These are phyloP conservation scores for Lithophane semibrunnea DNA, from an alignment of 2,888 invertebrate species.

Conservation along the genomic window DNA sequence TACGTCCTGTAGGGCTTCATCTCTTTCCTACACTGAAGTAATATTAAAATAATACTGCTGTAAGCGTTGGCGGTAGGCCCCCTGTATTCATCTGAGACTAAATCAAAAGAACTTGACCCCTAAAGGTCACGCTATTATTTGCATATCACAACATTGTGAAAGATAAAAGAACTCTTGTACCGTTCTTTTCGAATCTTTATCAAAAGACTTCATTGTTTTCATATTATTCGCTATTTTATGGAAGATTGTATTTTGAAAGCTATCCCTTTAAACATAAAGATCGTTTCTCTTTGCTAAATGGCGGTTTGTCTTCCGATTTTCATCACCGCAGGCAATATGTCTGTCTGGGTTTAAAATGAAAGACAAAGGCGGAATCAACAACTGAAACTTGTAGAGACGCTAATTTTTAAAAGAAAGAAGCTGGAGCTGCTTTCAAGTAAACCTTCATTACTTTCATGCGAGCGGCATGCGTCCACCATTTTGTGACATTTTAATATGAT, in stretches of 20 bases:
- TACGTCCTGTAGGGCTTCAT: too few species aligned
- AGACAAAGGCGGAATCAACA: constrained; percentile 4
- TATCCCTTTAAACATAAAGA: constrained; percentile 11
- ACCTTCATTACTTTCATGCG: too few species aligned
- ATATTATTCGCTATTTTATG: constrained; percentile 28
- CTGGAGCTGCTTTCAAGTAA: too few species aligned
- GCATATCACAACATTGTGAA: constrained; percentile 60
- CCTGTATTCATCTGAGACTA: not conserved
- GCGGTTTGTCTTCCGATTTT: constrained; percentile 49
- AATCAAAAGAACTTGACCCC: constrained; percentile 47
- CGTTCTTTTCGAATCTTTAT: constrained; percentile 25
- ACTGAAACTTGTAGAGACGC: not conserved
- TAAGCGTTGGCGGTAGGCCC: too few species aligned
- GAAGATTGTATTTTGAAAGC: constrained; percentile 25
- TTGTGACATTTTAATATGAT: too few species aligned
- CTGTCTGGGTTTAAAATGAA: constrained; percentile 12
- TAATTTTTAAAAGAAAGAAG: too few species aligned
- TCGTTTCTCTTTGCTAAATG: constrained; percentile 21
- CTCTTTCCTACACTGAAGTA: too few species aligned
- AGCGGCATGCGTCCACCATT: too few species aligned
- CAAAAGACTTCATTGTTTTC: constrained; percentile 53
- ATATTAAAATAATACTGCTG: too few species aligned
- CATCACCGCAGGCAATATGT: constrained; percentile 48
- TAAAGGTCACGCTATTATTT: constrained; percentile 57
- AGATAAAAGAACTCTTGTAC: constrained; percentile 48